Percentiles rank a stretch among this genome's conserved stretches.
phyloP scores from a whole-genome alignment of 1,140 invertebrate genomes.

The Macrosteles quadrilineatus region DNA sequence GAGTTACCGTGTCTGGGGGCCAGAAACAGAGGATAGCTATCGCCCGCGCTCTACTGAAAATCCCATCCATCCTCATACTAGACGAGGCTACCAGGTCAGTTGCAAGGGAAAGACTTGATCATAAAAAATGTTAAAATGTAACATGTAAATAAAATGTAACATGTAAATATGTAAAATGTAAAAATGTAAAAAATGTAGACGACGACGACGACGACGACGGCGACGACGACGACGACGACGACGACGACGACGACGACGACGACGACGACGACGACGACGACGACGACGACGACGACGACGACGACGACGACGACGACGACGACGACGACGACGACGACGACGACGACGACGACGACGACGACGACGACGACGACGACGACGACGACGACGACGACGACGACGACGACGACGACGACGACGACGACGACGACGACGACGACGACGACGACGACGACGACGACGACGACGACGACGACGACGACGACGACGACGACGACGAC shows the following conservation, averaged over 20 bases:
- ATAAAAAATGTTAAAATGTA: too few species aligned
- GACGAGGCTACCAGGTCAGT: too few species aligned
- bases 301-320: slow-evolving; percentile 6
- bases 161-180: too few species aligned
- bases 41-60: too few species aligned
- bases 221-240: slow-evolving; percentile 3
- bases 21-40: too few species aligned
- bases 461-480: slow-evolving; percentile 16
- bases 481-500: slow-evolving; percentile 2
- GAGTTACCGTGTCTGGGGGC: too few species aligned
- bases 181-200: too few species aligned
- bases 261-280: slow-evolving; percentile 8
- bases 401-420: slow-evolving; percentile 2
- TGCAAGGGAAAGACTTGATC: too few species aligned
- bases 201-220: slow-evolving; percentile 5
- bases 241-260: slow-evolving; percentile 25
- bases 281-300: slow-evolving; percentile 12
- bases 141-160: too few species aligned
- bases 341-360: not conserved
- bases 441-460: slow-evolving; percentile 13
- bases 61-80: too few species aligned
- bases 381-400: not conserved
- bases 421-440: not conserved
- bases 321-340: slow-evolving; percentile 25
- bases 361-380: slow-evolving; percentile 14